Conservation (phyloP, 2,113 vertebrate genomes). For the Bufo gargarizans region DNA sequence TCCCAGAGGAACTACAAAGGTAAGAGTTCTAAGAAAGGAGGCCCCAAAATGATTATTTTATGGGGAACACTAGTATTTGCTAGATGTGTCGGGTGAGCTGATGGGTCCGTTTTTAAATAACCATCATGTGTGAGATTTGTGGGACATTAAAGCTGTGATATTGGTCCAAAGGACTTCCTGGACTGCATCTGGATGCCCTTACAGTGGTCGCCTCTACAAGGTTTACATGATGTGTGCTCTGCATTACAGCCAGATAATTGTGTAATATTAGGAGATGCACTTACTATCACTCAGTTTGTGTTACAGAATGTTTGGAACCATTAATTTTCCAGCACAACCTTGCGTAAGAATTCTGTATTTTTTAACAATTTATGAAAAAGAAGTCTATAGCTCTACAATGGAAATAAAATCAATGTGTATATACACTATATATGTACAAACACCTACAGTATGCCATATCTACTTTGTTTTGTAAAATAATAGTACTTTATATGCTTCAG, state of each 20-base stretch:
- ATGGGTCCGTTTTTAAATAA: too few relatives aligned
- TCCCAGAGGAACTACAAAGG: too few relatives aligned
- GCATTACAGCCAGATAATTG: background rate
- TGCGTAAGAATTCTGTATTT: background rate
- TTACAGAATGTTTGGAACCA: background rate
- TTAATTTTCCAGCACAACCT: slow-evolving; percentile 23
- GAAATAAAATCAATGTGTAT: slow-evolving; percentile 31
- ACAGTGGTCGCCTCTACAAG: background rate
- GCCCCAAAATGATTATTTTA: too few relatives aligned
- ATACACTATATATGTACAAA: slow-evolving; percentile 48
- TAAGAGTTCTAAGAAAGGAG: too few relatives aligned
- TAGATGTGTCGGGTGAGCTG: too few relatives aligned
- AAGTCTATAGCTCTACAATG: background rate
- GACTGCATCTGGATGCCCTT: background rate
- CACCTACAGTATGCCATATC: background rate
- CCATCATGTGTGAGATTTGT: background rate
- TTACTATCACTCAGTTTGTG: background rate
- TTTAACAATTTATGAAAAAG: background rate
- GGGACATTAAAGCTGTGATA: too few relatives aligned
- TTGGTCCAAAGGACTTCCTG: background rate
- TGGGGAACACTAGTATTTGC: too few relatives aligned
- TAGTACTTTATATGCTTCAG: slow-evolving; percentile 47
- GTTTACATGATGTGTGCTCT: background rate
- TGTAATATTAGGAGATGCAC: background rate
- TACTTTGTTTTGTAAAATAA: slow-evolving; percentile 48